Conservation (phyloP, 2,797 vertebrate genomes). For the Trachops cirrhosus region DNA sequence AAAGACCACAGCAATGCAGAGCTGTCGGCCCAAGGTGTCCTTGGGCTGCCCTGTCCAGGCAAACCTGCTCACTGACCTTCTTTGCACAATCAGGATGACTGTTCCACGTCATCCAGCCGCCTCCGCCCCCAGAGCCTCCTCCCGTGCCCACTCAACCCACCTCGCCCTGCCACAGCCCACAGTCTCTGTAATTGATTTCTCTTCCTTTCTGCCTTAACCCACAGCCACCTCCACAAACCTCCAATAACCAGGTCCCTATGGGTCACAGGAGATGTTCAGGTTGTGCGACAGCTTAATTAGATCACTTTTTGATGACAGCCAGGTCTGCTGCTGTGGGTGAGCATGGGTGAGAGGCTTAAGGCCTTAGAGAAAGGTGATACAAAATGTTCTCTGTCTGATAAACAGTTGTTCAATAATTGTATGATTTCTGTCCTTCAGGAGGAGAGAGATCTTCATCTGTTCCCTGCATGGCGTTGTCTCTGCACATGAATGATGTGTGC, state of each 20-base stretch:
- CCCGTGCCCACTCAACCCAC: not conserved
- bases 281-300: slow-evolving; percentile 83
- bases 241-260: slow-evolving; percentile 71
- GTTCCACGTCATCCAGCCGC: not conserved
- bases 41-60: not conserved
- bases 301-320: slow-evolving; percentile 77
- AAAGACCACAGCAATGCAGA: not conserved
- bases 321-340: slow-evolving; percentile 56
- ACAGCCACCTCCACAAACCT: slow-evolving; percentile 73
- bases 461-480: not conserved
- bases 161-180: not conserved
- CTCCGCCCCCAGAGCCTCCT: not conserved
- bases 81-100: not conserved
- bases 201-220: slow-evolving; percentile 64
- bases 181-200: slow-evolving; percentile 58
- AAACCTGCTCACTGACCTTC: not conserved
- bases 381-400: slow-evolving; percentile 54
- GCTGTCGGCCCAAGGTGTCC: not conserved
- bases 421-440: not conserved
- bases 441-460: not conserved
- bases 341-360: slow-evolving; percentile 54
- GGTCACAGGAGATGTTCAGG: slow-evolving; percentile 67
- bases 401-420: slow-evolving; percentile 18
- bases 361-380: slow-evolving; percentile 55
- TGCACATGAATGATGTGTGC: not conserved